Percentiles rank a stretch among this genome's conserved stretches.
Evolutionary conservation across 2,888 invertebrate genomes (phyloP).

Genomic region (Dynastes grantii): DNA sequence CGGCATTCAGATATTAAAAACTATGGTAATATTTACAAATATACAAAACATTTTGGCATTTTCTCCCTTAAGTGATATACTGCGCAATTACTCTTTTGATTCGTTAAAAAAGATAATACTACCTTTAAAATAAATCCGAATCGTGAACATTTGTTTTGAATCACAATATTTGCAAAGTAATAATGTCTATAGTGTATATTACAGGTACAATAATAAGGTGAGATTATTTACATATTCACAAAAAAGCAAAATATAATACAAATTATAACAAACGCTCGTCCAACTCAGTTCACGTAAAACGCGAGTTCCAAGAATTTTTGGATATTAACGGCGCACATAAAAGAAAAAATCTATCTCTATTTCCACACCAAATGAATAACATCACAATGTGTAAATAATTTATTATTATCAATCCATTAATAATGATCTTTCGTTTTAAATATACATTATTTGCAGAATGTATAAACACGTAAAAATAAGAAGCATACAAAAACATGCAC

Average conservation of each 20-base stretch:
- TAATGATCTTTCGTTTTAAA: slow-evolving; percentile 12
- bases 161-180: slow-evolving; percentile 42
- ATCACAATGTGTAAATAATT: slow-evolving; percentile 39
- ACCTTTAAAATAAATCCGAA: slow-evolving; percentile 21
- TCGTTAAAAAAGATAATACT: slow-evolving; percentile 19
- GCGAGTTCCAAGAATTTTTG: too few relatives aligned
- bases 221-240: slow-evolving; percentile 43
- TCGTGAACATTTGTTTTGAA: slow-evolving; percentile 32
- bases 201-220: slow-evolving; percentile 42
- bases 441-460: slow-evolving; percentile 31
- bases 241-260: slow-evolving; percentile 10
- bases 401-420: slow-evolving; percentile 28
- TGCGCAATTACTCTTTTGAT: slow-evolving; percentile 8
- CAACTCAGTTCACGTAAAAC: not conserved
- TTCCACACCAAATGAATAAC: slow-evolving; percentile 15
- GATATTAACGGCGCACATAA: too few relatives aligned
- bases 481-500: slow-evolving; percentile 18
- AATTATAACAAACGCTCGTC: slow-evolving; percentile 14
- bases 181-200: slow-evolving; percentile 33
- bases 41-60: slow-evolving; percentile 32
- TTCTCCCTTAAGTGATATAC: slow-evolving; percentile 23
- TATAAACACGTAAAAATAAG: slow-evolving; percentile 28
- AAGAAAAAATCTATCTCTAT: not conserved
- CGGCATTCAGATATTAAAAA: slow-evolving; percentile 21
- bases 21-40: slow-evolving; percentile 19